phyloP scores from a whole-genome alignment of 2,888 invertebrate species.

The Eupithecia centaureata region DNA sequence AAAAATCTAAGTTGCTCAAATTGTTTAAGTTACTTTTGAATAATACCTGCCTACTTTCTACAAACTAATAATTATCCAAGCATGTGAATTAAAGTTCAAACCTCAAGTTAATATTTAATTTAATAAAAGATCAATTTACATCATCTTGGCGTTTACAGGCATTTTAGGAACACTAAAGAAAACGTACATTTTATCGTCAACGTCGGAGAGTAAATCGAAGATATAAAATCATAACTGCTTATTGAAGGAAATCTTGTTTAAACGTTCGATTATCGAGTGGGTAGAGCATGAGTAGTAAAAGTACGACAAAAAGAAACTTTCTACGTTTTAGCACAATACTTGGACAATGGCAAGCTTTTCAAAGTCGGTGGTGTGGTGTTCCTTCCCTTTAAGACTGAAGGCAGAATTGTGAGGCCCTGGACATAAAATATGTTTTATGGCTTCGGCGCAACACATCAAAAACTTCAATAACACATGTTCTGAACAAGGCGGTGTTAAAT shows the following conservation, averaged over 20 bases:
- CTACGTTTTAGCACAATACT: conserved; percentile 71
- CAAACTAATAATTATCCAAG: neutral
- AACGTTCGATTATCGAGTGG: conserved; percentile 41
- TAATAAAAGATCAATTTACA: conserved; percentile 1
- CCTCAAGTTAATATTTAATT: neutral
- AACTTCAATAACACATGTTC: conserved; percentile 63
- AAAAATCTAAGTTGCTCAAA: too few relatives aligned
- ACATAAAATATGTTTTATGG: conserved; percentile 81
- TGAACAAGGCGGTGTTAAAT: conserved; percentile 29
- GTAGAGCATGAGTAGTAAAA: conserved; percentile 47
- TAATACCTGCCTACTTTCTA: neutral
- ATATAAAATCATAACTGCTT: conserved; percentile 32
- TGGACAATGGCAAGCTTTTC: conserved; percentile 69
- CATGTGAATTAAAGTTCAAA: neutral
- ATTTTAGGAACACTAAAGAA: conserved; percentile 7
- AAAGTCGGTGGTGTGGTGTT: conserved; percentile 66
- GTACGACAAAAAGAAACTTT: conserved; percentile 63
- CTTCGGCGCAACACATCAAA: conserved; percentile 73
- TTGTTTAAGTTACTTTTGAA: neutral
- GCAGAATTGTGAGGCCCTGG: conserved; percentile 65
- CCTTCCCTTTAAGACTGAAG: conserved; percentile 71
- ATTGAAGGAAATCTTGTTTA: conserved; percentile 38
- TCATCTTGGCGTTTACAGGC: neutral
- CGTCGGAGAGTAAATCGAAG: conserved; percentile 23
- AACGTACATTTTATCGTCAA: conserved; percentile 20